phyloP scores from a whole-genome alignment of 2,113 vertebrate genomes.

The Plotosus lineatus region DNA sequence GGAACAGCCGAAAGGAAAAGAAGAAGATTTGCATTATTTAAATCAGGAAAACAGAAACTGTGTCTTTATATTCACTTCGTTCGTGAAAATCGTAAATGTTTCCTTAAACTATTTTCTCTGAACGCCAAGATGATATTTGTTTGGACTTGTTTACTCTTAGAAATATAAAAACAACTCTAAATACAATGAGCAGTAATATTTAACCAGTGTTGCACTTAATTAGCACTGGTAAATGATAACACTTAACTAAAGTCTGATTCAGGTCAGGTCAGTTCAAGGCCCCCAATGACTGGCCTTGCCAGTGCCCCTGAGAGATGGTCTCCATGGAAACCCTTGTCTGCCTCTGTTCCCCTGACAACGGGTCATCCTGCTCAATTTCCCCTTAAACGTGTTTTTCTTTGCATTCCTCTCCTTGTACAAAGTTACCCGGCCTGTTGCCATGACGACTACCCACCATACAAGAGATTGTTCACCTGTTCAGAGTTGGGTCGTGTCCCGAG shows the following conservation, averaged over 20 bases:
- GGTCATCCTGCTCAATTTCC: conserved; percentile 69
- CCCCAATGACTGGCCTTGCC: neutral
- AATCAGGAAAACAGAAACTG: neutral
- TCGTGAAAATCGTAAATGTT: neutral
- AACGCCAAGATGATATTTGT: neutral
- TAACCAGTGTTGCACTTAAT: conserved; percentile 1
- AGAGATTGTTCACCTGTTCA: conserved; percentile 57
- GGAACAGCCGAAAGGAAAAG: too few species aligned
- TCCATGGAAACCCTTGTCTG: conserved; percentile 75
- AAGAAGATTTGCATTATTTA: neutral
- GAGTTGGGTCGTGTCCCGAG: conserved; percentile 57
- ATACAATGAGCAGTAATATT: neutral
- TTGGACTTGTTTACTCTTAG: neutral
- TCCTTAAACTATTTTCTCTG: neutral
- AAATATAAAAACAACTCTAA: neutral
- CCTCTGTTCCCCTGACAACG: conserved; percentile 66
- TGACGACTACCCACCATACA: conserved; percentile 61
- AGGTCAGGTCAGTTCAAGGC: conserved; percentile 20
- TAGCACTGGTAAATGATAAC: neutral
- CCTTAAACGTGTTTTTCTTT: conserved; percentile 66
- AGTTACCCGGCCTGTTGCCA: conserved; percentile 66
- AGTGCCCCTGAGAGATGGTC: conserved; percentile 68
- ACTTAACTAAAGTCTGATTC: neutral
- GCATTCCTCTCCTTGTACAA: conserved; percentile 54
- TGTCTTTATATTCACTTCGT: neutral